These are phyloP conservation scores for Cebus imitator DNA, from an alignment of 2,113 vertebrate genomes.

Conservation along the genomic window DNA sequence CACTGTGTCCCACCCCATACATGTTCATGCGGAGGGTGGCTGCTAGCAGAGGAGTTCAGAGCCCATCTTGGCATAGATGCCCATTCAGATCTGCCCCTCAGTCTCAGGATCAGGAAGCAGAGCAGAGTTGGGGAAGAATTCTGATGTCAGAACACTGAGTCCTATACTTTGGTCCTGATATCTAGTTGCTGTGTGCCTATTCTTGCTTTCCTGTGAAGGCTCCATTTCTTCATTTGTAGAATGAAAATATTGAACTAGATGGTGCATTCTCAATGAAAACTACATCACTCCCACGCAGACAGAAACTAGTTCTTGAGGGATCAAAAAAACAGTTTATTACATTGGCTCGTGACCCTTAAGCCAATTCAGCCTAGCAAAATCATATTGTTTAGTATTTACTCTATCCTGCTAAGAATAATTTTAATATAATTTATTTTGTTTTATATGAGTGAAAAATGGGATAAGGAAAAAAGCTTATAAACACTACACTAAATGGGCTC, in stretches of 20 bases:
- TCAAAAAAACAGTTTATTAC: not conserved
- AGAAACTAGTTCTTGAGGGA: not conserved
- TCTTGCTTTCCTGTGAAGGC: not conserved
- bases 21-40: accelerated
- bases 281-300: accelerated
- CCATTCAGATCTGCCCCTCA: no score
- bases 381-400: not conserved
- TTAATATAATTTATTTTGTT: not conserved
- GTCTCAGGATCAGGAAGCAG: not conserved
- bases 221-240: not conserved
- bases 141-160: not conserved
- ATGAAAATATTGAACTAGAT: not conserved
- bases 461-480: not conserved
- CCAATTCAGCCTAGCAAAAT: not conserved
- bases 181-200: not conserved
- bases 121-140: not conserved
- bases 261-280: accelerated
- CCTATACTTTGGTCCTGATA: not conserved
- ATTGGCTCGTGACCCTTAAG: not conserved
- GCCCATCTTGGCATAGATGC: not conserved
- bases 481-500: no score
- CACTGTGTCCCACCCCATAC: accelerated
- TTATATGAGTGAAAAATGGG: not conserved
- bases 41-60: no score
- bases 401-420: not conserved